Evolutionary conservation across 2,888 invertebrate species (phyloP).

Genomic region (Synergus gifuensis): DNA sequence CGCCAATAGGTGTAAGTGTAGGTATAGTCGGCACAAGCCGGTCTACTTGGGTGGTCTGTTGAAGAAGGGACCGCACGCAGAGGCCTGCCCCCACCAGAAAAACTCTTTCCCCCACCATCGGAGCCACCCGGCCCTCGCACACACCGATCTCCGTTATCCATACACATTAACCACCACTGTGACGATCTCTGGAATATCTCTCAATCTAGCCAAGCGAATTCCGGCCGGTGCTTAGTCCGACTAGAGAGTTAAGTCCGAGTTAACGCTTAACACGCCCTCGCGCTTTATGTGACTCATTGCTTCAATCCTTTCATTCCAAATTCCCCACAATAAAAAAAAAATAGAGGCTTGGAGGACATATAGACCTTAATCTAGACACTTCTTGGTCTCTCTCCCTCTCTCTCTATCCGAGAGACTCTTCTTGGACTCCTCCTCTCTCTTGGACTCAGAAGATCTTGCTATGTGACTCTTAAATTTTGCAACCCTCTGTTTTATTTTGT

Average conservation of each 20-base stretch:
- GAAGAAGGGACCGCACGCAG: conserved; percentile 77
- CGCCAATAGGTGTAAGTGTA: conserved; percentile 61
- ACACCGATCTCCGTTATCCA: conserved; percentile 49
- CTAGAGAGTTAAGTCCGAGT: conserved; percentile 48
- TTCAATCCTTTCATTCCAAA: conserved; percentile 12
- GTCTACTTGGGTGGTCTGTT: conserved; percentile 77
- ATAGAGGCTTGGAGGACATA: not conserved
- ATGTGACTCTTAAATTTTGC: not conserved
- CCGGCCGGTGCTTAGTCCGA: conserved; percentile 67
- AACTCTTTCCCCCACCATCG: conserved; percentile 63
- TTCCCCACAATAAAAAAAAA: conserved; percentile 1
- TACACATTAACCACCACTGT: conserved; percentile 58
- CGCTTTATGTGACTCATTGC: conserved; percentile 29
- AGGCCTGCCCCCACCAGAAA: conserved; percentile 75
- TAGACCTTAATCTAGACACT: not conserved
- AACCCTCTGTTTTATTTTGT: not conserved
- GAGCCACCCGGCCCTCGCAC: conserved; percentile 62
- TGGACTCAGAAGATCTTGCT: not conserved
- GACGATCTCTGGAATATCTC: conserved; percentile 73
- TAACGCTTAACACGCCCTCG: conserved; percentile 48
- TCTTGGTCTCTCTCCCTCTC: not conserved
- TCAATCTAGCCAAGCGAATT: conserved; percentile 76
- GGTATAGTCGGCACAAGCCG: conserved; percentile 68
- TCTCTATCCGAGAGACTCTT: too few relatives aligned
- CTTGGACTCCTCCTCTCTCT: too few relatives aligned